These are phyloP conservation scores for Octonoba sinensis DNA, from an alignment of 2,888 invertebrate genomes.

Conservation along the genomic window DNA sequence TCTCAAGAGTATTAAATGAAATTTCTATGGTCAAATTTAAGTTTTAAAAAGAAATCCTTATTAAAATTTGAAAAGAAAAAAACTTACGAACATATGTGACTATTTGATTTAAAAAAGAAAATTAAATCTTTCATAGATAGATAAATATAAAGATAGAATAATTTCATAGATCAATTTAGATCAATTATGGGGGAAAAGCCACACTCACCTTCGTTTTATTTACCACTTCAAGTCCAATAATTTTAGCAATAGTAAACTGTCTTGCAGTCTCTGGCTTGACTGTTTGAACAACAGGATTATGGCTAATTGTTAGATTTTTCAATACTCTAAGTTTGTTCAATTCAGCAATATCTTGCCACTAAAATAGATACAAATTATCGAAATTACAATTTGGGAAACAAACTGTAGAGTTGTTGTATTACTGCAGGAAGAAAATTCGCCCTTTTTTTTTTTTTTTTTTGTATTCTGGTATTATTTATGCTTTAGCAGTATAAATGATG, in stretches of 20 bases:
- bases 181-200: not conserved
- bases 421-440: no score
- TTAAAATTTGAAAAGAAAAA: no score
- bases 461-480: not conserved
- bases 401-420: not conserved
- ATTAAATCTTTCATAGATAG: no score
- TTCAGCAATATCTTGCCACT: slow-evolving; percentile 88
- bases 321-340: slow-evolving; percentile 82
- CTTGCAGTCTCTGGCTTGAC: slow-evolving; percentile 81
- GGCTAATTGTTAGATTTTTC: slow-evolving; percentile 79
- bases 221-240: slow-evolving; percentile 72
- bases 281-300: slow-evolving; percentile 79
- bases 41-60: no score
- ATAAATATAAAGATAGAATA: no score
- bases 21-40: no score
- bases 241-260: slow-evolving; percentile 85
- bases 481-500: no score
- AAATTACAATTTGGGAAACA: not conserved
- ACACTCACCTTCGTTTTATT: slow-evolving; percentile 43
- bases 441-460: no score
- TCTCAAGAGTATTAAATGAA: no score
- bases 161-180: not conserved
- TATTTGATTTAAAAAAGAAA: no score
- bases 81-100: no score
- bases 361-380: slow-evolving; percentile 69